Evolutionary conservation across 1,140 invertebrate species (phyloP), one percentile per base, ranked within the genome.

Genomic region (Chelonus insularis): DNA sequence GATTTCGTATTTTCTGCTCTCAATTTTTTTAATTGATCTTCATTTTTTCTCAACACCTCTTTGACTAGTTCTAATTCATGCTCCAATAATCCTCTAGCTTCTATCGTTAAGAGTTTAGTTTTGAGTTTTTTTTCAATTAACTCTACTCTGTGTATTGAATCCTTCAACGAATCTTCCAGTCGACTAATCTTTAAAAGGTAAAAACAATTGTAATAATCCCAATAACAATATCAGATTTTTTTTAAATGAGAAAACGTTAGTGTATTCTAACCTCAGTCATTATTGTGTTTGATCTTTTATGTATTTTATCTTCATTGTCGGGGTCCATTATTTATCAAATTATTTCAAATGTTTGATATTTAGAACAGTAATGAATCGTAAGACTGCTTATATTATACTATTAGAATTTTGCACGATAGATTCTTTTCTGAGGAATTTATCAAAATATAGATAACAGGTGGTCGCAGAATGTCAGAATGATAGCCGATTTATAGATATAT

Each of bases 61-160:
- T 78, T 78, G 1, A 78, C 63, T 16, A 73, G 62, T 21, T 72
- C 66, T 25, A 82, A 60, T 47, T 79, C 72, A 2, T 52, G 57
- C 61, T 82, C 78, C 1, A 81, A 58, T 63, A 63, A 65, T 21
- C 79, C 76, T 4, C 77, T 71, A 70, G 65, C 72, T 52, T 76
- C 73, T 7, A 60, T 47, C 0, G 68, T 74, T 2, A 77, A 55
- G 12, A 74, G 50, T 52, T 74, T 69, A 4, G 66, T 71, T 18
- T 62, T 59, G 0, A 83, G 63, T 41, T 74, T 76, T 52, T 68
- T 72, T 57, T 80, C 74, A 4, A 82, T 67, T 2, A 71, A 23
- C 14, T 72, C 60, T 2, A 81, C 66, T 12, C 67, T 67, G 6
- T 76, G 62, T 29, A 76, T 62, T 14, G 71, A 76, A 4, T 72